Evolutionary conservation across 2,797 vertebrate species (phyloP).

Genomic region (Poecilia gillii): DNA sequence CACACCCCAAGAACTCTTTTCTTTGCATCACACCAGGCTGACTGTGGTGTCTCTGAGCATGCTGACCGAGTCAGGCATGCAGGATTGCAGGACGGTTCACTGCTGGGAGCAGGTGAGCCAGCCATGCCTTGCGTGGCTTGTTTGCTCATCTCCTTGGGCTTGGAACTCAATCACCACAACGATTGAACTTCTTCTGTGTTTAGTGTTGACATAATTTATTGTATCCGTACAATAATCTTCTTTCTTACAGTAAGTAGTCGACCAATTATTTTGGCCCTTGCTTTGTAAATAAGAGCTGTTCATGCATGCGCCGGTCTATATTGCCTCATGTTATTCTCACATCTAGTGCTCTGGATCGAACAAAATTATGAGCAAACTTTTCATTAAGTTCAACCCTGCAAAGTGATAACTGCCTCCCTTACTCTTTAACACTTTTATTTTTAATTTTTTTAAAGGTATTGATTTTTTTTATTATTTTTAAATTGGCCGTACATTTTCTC

Average conservation of each 20-base stretch:
- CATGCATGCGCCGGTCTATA: neutral
- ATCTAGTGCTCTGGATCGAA: neutral
- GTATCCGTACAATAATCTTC: neutral
- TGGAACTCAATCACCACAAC: neutral
- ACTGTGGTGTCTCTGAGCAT: no score
- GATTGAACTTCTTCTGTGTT: neutral
- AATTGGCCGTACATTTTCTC: neutral
- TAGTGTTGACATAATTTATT: neutral
- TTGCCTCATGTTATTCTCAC: neutral
- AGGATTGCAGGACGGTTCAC: no score
- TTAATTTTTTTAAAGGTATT: neutral
- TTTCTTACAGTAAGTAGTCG: neutral
- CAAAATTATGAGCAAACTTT: neutral
- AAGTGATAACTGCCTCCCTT: neutral
- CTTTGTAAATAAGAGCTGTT: conserved; percentile 6
- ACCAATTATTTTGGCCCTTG: neutral
- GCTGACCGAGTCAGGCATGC: no score
- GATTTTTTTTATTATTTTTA: neutral
- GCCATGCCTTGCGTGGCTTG: no score
- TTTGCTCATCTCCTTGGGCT: no score
- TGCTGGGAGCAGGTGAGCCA: no score
- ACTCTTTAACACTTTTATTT: neutral
- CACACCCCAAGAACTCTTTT: no score
- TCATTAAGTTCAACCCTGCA: neutral
- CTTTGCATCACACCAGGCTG: no score